Evolutionary conservation across 2,113 vertebrate species (phyloP).

Genomic region (Oryzias celebensis): DNA sequence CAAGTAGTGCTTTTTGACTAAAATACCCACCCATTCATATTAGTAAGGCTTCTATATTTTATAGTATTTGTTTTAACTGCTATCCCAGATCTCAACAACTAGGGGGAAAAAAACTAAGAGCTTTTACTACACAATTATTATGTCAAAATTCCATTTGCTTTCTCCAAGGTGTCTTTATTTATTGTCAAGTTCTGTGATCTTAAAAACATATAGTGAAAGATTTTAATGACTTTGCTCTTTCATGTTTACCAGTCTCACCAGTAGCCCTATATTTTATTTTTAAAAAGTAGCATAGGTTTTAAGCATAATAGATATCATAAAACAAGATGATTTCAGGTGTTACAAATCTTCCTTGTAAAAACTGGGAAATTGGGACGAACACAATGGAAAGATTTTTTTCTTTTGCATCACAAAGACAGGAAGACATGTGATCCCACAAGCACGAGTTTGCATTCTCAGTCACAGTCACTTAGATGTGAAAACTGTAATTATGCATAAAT

Average conservation of each 20-base stretch:
- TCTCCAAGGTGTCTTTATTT: constrained; percentile 38
- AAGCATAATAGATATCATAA: background rate
- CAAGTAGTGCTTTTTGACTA: too few species aligned
- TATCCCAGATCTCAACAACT: too few species aligned
- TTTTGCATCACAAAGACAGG: constrained; percentile 3
- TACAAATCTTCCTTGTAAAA: constrained; percentile 5
- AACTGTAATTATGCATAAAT: background rate
- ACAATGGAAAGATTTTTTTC: constrained; percentile 14
- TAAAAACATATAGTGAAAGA: constrained; percentile 7
- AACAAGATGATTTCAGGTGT: background rate
- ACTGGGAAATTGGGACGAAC: constrained; percentile 10
- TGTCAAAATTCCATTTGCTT: constrained; percentile 11
- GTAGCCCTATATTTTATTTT: background rate
- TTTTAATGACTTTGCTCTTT: constrained; percentile 10
- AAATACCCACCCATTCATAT: too few species aligned
- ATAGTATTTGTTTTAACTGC: too few species aligned
- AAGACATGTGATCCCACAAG: constrained; percentile 25
- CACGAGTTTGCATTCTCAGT: background rate
- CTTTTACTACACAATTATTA: constrained; percentile 1
- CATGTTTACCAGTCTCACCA: constrained; percentile 1
- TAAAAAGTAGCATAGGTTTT: background rate
- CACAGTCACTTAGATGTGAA: background rate
- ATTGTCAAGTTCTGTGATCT: background rate
- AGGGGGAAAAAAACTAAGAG: background rate
- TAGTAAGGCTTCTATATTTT: too few species aligned